A percentile compares a stretch with the other conserved stretches of the same genome.
Evolutionary conservation across 2,888 invertebrate species (phyloP).

Genomic region (Panzeria rudis): DNA sequence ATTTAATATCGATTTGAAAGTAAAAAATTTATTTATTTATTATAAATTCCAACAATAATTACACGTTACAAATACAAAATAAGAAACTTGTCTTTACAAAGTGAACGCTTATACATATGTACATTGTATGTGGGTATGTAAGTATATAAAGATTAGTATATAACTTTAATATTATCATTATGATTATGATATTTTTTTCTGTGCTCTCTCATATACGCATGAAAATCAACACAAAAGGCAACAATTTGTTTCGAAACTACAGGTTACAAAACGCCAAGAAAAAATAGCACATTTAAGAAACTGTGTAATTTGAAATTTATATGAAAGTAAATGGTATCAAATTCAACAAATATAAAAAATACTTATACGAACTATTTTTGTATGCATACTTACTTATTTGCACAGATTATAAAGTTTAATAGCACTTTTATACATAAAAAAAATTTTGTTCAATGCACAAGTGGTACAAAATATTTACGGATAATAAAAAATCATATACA

Average conservation of each 20-base stretch:
- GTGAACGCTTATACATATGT: slow-evolving; percentile 34
- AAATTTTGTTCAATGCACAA: neutral
- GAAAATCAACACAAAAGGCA: slow-evolving; percentile 62
- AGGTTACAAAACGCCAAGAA: slow-evolving; percentile 58
- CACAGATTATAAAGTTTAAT: slow-evolving; percentile 29
- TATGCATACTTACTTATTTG: neutral
- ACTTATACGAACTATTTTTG: neutral
- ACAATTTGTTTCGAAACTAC: slow-evolving; percentile 59
- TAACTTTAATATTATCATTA: slow-evolving; percentile 40
- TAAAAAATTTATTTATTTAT: slow-evolving; percentile 60
- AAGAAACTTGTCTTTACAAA: slow-evolving; percentile 63
- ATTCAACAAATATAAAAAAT: slow-evolving; percentile 28
- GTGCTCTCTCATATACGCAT: slow-evolving; percentile 47
- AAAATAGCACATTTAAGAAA: slow-evolving; percentile 50
- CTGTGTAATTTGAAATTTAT: slow-evolving; percentile 61
- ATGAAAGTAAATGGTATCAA: slow-evolving; percentile 67
- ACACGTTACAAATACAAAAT: slow-evolving; percentile 23
- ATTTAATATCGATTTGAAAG: slow-evolving; percentile 65
- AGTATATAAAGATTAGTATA: neutral
- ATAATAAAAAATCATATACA: no score
- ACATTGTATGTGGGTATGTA: neutral
- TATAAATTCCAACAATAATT: slow-evolving; percentile 45
- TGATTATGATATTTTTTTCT: slow-evolving; percentile 35
- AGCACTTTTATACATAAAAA: slow-evolving; percentile 13
- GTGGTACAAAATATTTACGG: neutral